A percentile compares a stretch with the other conserved stretches of the same genome.
phyloP scores from a whole-genome alignment of 92 coral and sea anemone species.

The Scolanthus callimorphus region DNA sequence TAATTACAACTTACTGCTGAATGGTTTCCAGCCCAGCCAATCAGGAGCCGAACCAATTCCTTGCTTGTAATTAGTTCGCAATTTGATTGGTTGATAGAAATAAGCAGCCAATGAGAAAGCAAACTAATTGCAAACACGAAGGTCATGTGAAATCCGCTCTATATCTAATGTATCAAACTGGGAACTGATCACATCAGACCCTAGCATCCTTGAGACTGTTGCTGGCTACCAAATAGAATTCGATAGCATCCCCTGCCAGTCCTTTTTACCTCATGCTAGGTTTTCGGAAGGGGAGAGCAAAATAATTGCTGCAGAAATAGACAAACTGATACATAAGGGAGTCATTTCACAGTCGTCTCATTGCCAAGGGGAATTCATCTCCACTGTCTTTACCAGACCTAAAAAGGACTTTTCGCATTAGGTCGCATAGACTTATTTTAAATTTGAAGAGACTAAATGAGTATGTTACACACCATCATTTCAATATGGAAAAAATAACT shows the following conservation, averaged over 20 bases:
- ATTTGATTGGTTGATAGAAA: too few relatives aligned
- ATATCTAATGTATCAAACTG: slow-evolving; percentile 19
- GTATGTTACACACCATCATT: slow-evolving; percentile 37
- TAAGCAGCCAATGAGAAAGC: too few relatives aligned
- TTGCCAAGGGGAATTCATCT: slow-evolving; percentile 25
- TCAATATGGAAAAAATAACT: slow-evolving; percentile 42
- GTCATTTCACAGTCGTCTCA: slow-evolving; percentile 25
- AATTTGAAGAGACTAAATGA: slow-evolving; percentile 35
- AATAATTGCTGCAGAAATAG: slow-evolving; percentile 11
- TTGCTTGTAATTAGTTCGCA: too few relatives aligned
- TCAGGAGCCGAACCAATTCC: too few relatives aligned
- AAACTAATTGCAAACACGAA: too few relatives aligned
- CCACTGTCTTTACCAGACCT: slow-evolving; percentile 6
- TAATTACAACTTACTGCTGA: too few relatives aligned
- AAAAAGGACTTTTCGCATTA: slow-evolving; percentile 36
- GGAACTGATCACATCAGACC: slow-evolving; percentile 43
- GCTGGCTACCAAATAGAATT: slow-evolving; percentile 22
- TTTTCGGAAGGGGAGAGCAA: slow-evolving; percentile 12
- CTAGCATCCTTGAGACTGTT: slow-evolving; percentile 38
- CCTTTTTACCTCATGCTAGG: slow-evolving; percentile 1
- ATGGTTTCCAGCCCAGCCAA: too few relatives aligned
- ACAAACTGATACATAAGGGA: slow-evolving; percentile 25
- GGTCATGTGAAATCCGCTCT: too few relatives aligned
- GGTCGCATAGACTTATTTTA: slow-evolving; percentile 35
- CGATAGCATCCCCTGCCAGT: slow-evolving; percentile 18